Base-by-base conservation (phyloP, 2,888 invertebrate species). In the Drosophila fulvimacula region DNA sequence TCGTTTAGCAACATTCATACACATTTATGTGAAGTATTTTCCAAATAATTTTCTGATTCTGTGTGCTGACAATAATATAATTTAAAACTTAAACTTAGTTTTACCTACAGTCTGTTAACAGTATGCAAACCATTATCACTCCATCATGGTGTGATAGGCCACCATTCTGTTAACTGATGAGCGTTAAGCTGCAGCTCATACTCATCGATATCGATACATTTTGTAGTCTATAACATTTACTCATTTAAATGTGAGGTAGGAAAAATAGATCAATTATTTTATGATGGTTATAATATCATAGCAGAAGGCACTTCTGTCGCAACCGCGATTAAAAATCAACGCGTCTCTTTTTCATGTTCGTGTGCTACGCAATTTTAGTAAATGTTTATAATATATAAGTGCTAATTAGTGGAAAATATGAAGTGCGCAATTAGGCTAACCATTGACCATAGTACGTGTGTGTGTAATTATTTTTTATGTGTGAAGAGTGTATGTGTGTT, bases 361-460 rank as follows among this genome's bases (percentile, higher is more conserved):
- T 3, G 24, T 27, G 27, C 13, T 30, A 9, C 2, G 30, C 39
- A 19, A 21, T 34, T 34, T 19, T 30, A 10, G 5, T 19, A 39
- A 39, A 53, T 27, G 9, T 39, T 5, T 19, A 9, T 55, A 15
- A 55, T 30, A 11, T 21, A 36, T n/a, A 24, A 41, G 9, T 51
- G 34, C 3, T 21, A 51, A 51, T 51, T 51, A 34, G 34, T 51
- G 34, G 34, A 34, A 32, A 51, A 34, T 34, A n/a, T 51, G 21
- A 51, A 34, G 21, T 46, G 48, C 32, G 65, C 34, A 68, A 61
- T 68, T 61, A 68, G 61, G 61, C 60, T 61, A 57, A 53, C 58
- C 21, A 57, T 48, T 30, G 7, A 5, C 24, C 17, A 53, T 48
- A 39, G 41, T n/a, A n/a, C n/a, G n/a, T 21, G 27, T 11, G 5